Base-by-base conservation (phyloP, 2,797 vertebrate species). In the Sebastes minor region DNA sequence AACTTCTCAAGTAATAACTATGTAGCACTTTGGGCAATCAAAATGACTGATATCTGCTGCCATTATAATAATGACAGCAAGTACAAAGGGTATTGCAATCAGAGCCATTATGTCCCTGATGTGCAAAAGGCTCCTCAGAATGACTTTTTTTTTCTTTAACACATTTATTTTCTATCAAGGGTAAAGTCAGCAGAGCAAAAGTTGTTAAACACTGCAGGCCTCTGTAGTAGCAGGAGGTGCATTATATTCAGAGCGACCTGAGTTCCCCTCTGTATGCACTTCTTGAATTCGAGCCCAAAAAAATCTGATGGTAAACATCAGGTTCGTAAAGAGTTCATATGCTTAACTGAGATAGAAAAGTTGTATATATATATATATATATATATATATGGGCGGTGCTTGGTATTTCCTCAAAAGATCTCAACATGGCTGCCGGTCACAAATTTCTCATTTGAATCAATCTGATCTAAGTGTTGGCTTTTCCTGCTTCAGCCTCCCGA, bases 261-360 rank as follows among this genome's bases (percentile, higher is more conserved):
- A 76, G 32, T 66, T 66, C 16, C 32, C 66, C 35, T 86, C 68
- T 71, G 64, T 57, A 75, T 71, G 32, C 32, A 72, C 30, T 57
- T 67, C 46, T 82, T 80, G 70, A 85, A 78, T 71, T 65, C 57
- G 52, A 71, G 86, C 82, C 74, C 33, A 76, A 68, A 3, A 13
- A 75, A 74, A 63, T 63, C 67, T 75, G 20, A 73, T 77, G 63
- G 67, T 76, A 81, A 84, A 83, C 65, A 76, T 75, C 53, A 81
- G 74, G 76, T 78, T 74, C 74, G 69, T 83, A 65, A 76, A 56
- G 82, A 82, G 79, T 88, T 86, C 59, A 80, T 30, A 33, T 2
- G 1, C 33, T 75, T 82, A 25, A 71, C 63, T 60, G 61, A 71
- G 66, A 86, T 33, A 71, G 65, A 78, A 59, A 81, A 64, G 30